A percentile compares a stretch with the other conserved stretches of the same genome.
Evolutionary conservation across 2,797 vertebrate genomes (phyloP).

Genomic region (Crax fasciolata): DNA sequence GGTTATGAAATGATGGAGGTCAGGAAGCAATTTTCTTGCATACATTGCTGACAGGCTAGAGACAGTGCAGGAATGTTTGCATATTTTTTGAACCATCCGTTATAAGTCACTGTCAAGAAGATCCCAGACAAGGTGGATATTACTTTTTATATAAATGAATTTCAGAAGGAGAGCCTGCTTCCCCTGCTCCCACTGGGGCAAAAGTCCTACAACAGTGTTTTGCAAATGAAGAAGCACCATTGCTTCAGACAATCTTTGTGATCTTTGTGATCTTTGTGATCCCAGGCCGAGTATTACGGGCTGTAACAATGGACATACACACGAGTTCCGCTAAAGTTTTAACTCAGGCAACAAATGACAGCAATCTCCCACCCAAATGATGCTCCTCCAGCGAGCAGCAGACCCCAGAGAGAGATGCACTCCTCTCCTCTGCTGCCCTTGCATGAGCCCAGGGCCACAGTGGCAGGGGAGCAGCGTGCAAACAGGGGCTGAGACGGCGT

Average conservation of each 20-base stretch:
- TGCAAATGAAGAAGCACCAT: too few species aligned
- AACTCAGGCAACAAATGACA: too few species aligned
- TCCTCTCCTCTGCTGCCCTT: too few species aligned
- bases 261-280: too few species aligned
- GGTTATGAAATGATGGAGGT: conserved; percentile 69
- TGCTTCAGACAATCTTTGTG: too few species aligned
- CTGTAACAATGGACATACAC: too few species aligned
- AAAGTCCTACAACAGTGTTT: background rate
- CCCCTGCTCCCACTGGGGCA: background rate
- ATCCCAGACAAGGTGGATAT: conserved; percentile 25
- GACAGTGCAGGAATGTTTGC: conserved; percentile 17
- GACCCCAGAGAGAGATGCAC: too few species aligned
- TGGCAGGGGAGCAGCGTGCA: background rate
- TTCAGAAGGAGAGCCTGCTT: conserved; percentile 43
- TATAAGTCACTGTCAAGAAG: conserved; percentile 56
- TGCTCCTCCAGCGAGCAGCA: too few species aligned
- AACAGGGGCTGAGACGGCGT: background rate
- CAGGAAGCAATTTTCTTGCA: conserved; percentile 74
- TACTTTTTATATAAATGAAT: background rate
- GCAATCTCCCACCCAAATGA: too few species aligned
- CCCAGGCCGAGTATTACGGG: too few species aligned
- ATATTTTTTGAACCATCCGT: conserved; percentile 41
- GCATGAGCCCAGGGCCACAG: too few species aligned
- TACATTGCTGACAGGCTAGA: conserved; percentile 58
- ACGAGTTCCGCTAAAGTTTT: too few species aligned